These are phyloP conservation scores for Orchesellides sinensis DNA, from an alignment of 2,888 invertebrate species.

Conservation along the genomic window DNA sequence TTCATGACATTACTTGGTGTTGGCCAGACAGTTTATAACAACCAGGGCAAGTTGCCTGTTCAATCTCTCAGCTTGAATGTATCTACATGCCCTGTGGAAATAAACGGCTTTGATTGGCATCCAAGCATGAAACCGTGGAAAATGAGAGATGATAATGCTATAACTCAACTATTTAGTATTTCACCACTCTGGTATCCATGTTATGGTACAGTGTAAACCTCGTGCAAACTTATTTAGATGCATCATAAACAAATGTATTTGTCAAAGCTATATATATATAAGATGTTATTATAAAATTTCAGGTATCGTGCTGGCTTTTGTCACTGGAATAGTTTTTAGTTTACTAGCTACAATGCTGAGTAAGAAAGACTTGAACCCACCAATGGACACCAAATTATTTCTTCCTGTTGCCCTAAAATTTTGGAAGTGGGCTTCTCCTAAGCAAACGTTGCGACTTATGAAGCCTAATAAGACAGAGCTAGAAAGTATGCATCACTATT, in stretches of 20 bases:
- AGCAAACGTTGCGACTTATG: constrained; percentile 55
- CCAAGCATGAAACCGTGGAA: constrained; percentile 63
- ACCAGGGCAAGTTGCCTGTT: constrained; percentile 59
- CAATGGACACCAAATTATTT: constrained; percentile 69
- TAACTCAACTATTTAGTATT: constrained; percentile 67
- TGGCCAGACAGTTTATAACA: constrained; percentile 70
- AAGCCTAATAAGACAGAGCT: constrained; percentile 62
- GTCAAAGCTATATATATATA: background rate
- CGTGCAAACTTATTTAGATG: background rate
- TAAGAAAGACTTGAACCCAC: constrained; percentile 53
- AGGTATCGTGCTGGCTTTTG: constrained; percentile 49
- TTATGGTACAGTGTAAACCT: constrained; percentile 65
- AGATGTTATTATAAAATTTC: background rate
- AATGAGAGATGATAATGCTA: constrained; percentile 38
- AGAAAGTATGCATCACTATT: constrained; percentile 30
- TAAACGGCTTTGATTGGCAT: constrained; percentile 16
- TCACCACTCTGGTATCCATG: constrained; percentile 74
- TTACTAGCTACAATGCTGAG: constrained; percentile 36
- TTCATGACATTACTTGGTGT: constrained; percentile 72
- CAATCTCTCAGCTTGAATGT: constrained; percentile 58
- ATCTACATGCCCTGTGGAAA: constrained; percentile 7
- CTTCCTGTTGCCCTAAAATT: constrained; percentile 68
- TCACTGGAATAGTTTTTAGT: constrained; percentile 68
- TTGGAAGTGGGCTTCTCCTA: constrained; percentile 70
- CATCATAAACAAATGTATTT: too few relatives aligned